Evolutionary conservation across 37 sponge, comb jelly and placozoan genomes (phyloP).

Genomic region (Amphimedon queenslandica): DNA sequence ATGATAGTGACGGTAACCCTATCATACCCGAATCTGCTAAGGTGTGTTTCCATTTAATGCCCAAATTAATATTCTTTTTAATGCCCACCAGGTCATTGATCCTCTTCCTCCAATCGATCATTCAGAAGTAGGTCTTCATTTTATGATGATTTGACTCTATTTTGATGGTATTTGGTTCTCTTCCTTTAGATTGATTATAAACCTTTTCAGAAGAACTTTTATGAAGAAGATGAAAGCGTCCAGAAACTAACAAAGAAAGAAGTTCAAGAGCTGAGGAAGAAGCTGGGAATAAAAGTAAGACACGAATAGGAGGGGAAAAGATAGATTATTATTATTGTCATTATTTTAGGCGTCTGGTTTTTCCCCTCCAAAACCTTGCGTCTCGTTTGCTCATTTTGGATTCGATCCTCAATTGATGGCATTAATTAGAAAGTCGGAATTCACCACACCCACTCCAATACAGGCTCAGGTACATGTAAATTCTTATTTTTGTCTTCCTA

Average conservation of each 20-base stretch:
- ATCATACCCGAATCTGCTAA: slow-evolving; percentile 70
- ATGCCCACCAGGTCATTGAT: slow-evolving; percentile 63
- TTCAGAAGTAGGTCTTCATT: slow-evolving; percentile 30
- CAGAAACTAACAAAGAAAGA: slow-evolving; percentile 31
- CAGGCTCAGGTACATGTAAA: slow-evolving; percentile 77
- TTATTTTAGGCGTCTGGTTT: slow-evolving; percentile 41
- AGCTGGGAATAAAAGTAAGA: slow-evolving; percentile 73
- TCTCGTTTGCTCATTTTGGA: slow-evolving; percentile 94
- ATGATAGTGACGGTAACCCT: slow-evolving; percentile 95
- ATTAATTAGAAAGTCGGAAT: slow-evolving; percentile 84
- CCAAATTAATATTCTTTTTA: no score
- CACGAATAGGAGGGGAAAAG: neutral
- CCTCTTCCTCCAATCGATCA: slow-evolving; percentile 93
- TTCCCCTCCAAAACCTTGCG: slow-evolving; percentile 74
- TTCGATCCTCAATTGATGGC: slow-evolving; percentile 75
- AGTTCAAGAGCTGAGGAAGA: slow-evolving; percentile 68
- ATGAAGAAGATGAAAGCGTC: slow-evolving; percentile 78
- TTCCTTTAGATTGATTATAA: slow-evolving; percentile 70
- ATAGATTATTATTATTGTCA: neutral
- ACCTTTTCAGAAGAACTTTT: slow-evolving; percentile 83
- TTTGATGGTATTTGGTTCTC: neutral
- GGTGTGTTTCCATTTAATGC: slow-evolving; percentile 20
- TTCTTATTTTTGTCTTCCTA: neutral
- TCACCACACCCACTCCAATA: slow-evolving; percentile 88
- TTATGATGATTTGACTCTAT: neutral